Evolutionary conservation across 2,797 vertebrate species (phyloP).

Genomic region (Tenualosa thibaudeaui): DNA sequence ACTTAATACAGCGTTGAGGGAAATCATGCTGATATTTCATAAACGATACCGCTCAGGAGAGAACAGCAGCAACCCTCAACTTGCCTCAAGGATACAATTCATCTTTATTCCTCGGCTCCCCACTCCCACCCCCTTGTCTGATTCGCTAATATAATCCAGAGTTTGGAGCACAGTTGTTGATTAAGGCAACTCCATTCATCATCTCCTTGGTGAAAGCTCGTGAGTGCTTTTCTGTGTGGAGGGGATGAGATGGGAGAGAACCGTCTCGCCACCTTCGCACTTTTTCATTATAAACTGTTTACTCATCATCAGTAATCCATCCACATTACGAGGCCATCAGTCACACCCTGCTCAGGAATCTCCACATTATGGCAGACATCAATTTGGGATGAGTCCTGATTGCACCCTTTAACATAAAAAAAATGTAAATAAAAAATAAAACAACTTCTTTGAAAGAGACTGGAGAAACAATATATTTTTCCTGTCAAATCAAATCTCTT

Average conservation of each 20-base stretch:
- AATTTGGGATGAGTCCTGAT: neutral
- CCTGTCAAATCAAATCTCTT: neutral
- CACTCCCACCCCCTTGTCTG: slow-evolving; percentile 30
- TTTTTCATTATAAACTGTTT: slow-evolving; percentile 63
- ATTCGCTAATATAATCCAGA: slow-evolving; percentile 53
- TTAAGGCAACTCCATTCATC: slow-evolving; percentile 63
- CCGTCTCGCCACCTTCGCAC: slow-evolving; percentile 29
- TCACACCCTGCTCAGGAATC: slow-evolving; percentile 18
- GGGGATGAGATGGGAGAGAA: slow-evolving; percentile 31
- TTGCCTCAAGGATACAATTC: slow-evolving; percentile 32
- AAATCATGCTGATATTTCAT: slow-evolving; percentile 39
- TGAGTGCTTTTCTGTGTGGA: slow-evolving; percentile 55
- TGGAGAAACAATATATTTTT: neutral
- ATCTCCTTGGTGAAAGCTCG: slow-evolving; percentile 61
- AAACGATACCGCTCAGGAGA: slow-evolving; percentile 28
- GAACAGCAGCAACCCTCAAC: slow-evolving; percentile 13
- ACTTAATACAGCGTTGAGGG: slow-evolving; percentile 45
- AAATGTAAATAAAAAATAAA: too few species aligned
- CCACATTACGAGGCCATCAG: slow-evolving; percentile 57
- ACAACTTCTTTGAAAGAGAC: neutral
- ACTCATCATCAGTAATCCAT: slow-evolving; percentile 61
- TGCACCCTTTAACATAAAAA: neutral
- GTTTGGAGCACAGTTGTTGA: slow-evolving; percentile 60
- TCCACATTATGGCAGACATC: slow-evolving; percentile 1
- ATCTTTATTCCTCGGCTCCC: slow-evolving; percentile 34